Percentiles rank a stretch among this genome's conserved stretches.
These are phyloP conservation scores for Polyodon spathula DNA, from an alignment of 2,113 vertebrate genomes.

Conservation along the genomic window DNA sequence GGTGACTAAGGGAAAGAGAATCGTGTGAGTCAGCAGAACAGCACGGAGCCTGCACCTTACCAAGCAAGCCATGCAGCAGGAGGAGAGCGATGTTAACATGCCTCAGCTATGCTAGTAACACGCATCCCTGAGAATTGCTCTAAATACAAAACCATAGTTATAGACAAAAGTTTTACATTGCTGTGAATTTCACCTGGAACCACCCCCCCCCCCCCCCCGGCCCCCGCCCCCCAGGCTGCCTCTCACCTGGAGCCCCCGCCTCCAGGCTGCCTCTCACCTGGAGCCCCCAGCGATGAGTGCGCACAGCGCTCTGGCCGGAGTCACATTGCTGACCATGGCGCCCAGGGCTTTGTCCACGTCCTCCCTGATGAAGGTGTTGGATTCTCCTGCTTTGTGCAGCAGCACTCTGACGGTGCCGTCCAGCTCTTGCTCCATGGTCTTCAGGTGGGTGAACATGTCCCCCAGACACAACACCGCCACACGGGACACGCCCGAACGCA, in stretches of 20 bases:
- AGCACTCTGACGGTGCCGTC: conserved; percentile 76
- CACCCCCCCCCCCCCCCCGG: no score
- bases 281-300: conserved; percentile 80
- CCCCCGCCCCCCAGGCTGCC: no score
- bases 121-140: no score
- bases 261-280: conserved; percentile 58
- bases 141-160: no score
- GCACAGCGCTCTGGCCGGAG: conserved; percentile 66
- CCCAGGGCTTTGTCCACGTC: conserved; percentile 81
- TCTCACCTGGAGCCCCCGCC: no score
- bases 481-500: conserved; percentile 87
- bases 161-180: no score
- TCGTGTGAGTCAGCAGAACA: neutral
- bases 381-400: conserved; percentile 82
- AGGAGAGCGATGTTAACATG: no score
- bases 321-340: conserved; percentile 84
- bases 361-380: conserved; percentile 85
- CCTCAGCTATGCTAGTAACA: no score
- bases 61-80: no score
- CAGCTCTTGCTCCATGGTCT: conserved; percentile 88
- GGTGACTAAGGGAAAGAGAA: conserved; percentile 58
- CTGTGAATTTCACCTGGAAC: no score
- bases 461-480: conserved; percentile 78
- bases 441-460: conserved; percentile 76
- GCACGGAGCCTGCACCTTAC: no score